Evolutionary conservation across 2,113 vertebrate genomes (phyloP).

Genomic region (Carassius gibelio): DNA sequence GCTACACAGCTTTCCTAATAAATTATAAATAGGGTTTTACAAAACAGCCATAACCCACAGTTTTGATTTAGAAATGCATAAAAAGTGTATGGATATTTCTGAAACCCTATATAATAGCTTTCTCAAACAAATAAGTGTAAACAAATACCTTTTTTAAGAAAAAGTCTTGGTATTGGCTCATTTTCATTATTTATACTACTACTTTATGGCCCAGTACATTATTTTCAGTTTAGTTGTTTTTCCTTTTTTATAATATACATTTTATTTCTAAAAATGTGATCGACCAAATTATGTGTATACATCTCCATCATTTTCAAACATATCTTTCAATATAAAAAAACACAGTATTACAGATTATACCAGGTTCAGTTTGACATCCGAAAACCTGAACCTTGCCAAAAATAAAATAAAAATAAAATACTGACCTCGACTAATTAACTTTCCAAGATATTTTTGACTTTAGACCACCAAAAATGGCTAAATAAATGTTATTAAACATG

Average conservation of each 20-base stretch:
- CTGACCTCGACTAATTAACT: too few species aligned
- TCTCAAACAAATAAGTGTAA: conserved; percentile 39
- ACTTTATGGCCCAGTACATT: conserved; percentile 14
- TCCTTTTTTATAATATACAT: neutral
- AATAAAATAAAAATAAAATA: too few species aligned
- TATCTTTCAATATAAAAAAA: neutral
- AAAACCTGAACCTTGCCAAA: neutral
- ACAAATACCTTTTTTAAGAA: neutral
- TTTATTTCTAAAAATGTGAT: neutral
- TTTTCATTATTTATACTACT: neutral
- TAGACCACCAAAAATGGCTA: neutral
- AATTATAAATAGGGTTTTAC: neutral
- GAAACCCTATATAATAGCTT: neutral
- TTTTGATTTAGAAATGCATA: neutral
- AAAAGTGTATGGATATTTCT: neutral
- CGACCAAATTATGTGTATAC: neutral
- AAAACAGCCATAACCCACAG: neutral
- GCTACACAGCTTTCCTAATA: neutral
- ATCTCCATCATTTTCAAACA: neutral
- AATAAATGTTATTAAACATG: neutral
- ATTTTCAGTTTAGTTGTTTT: neutral
- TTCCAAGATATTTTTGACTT: neutral
- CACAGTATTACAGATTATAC: too few species aligned
- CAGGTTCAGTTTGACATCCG: neutral
- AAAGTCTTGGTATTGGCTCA: neutral